Conservation (phyloP, 2,113 vertebrate genomes). For the Nycticryphes semicollaris region DNA sequence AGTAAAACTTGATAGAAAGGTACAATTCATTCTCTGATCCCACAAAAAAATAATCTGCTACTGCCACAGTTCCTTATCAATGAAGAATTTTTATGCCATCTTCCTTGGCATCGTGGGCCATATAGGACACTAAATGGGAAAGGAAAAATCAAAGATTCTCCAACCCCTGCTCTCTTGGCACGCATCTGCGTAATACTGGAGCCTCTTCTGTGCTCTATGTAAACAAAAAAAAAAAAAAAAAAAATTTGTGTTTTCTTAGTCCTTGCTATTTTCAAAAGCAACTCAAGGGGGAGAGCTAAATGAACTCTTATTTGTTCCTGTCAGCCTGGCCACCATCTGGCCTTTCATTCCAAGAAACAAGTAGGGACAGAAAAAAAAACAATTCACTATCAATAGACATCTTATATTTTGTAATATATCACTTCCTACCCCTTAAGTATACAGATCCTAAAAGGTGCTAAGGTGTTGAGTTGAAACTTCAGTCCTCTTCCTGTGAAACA, state of each 20-base stretch:
- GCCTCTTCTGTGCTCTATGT: background rate
- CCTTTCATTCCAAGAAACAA: background rate
- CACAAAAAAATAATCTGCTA: background rate
- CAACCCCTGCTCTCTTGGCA: background rate
- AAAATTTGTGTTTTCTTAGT: background rate
- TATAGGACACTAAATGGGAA: background rate
- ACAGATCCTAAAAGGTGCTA: background rate
- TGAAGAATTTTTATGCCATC: background rate
- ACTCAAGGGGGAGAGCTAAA: background rate
- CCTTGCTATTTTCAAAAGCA: background rate
- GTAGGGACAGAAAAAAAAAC: background rate
- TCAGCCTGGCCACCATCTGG: background rate
- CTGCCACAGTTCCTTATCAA: background rate
- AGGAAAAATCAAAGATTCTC: background rate
- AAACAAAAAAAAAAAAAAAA: background rate
- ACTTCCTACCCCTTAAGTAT: background rate
- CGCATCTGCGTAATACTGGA: background rate
- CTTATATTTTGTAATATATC: background rate
- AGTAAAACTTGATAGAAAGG: background rate
- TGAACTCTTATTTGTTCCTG: background rate
- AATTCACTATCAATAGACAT: background rate
- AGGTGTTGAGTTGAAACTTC: background rate
- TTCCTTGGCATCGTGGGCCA: background rate
- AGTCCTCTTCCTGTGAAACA: background rate
- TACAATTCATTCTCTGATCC: background rate